Conservation (phyloP, 2,797 vertebrate species). For the Xiphophorus birchmanni region DNA sequence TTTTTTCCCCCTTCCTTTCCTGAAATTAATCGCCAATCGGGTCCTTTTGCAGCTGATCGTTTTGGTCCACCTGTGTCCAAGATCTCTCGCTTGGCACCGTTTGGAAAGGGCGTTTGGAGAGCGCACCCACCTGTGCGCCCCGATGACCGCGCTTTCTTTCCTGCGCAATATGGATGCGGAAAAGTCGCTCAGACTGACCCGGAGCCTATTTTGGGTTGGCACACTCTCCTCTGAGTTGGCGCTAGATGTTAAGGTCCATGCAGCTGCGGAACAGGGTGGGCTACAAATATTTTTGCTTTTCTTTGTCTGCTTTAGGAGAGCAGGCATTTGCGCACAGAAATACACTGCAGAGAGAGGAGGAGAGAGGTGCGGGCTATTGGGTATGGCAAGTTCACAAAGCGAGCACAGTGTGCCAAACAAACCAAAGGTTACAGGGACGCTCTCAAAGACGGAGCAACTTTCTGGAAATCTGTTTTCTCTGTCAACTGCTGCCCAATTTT, state of each 20-base stretch:
- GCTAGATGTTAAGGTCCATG: constrained; percentile 16
- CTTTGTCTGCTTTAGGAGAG: constrained; percentile 52
- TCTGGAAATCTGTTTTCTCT: neutral
- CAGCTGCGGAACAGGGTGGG: constrained; percentile 23
- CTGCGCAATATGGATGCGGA: constrained; percentile 61
- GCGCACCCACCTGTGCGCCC: constrained; percentile 78
- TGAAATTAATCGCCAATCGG: constrained; percentile 55
- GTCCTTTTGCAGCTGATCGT: constrained; percentile 24
- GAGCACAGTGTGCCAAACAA: constrained; percentile 22
- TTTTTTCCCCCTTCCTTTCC: neutral
- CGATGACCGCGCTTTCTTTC: constrained; percentile 61
- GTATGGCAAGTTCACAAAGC: constrained; percentile 38
- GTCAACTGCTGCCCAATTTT: neutral
- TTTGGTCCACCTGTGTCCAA: constrained; percentile 41
- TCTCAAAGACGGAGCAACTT: constrained; percentile 36
- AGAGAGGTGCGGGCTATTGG: constrained; percentile 44
- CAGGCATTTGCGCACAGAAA: constrained; percentile 70
- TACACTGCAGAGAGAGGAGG: constrained; percentile 61
- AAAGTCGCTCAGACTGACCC: constrained; percentile 19
- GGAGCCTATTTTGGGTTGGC: constrained; percentile 8
- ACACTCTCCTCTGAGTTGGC: constrained; percentile 28
- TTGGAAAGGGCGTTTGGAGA: constrained; percentile 66
- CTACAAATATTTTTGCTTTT: constrained; percentile 60
- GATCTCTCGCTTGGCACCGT: constrained; percentile 59
- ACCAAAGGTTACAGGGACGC: neutral